A percentile compares a stretch with the other conserved stretches of the same genome.
These are phyloP conservation scores for Callithrix jacchus DNA, from an alignment of 2,113 vertebrate genomes.

Conservation along the genomic window DNA sequence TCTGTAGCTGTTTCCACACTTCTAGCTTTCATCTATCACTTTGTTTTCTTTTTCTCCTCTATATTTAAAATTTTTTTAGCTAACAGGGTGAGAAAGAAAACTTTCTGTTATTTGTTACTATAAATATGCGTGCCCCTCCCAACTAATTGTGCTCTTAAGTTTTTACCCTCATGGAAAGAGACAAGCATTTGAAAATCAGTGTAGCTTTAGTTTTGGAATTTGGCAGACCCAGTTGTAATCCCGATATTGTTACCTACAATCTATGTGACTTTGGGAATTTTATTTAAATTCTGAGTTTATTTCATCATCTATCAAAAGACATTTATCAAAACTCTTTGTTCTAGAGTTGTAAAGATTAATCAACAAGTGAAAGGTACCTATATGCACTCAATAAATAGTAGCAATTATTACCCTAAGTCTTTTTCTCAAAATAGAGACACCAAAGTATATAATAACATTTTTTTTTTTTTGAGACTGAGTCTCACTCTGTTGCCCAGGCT, in stretches of 20 bases:
- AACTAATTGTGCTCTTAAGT: neutral
- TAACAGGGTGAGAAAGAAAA: neutral
- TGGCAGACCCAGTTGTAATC: neutral
- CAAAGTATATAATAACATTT: neutral
- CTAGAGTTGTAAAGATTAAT: neutral
- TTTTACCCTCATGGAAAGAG: neutral
- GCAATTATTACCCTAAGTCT: neutral
- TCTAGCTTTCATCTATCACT: neutral
- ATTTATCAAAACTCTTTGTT: neutral
- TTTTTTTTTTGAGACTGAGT: no score
- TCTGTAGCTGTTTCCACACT: constrained; percentile 15
- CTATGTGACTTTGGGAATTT: neutral
- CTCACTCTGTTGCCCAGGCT: no score
- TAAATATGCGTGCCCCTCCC: neutral
- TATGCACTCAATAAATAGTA: neutral
- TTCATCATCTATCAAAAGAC: neutral
- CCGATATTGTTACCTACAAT: neutral
- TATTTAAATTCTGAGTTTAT: neutral
- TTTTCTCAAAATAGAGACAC: neutral
- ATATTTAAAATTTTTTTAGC: constrained; percentile 38
- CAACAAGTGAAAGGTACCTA: neutral
- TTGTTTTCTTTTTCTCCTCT: neutral
- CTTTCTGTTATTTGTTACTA: neutral
- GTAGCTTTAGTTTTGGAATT: constrained; percentile 10
- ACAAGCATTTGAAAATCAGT: neutral